phyloP scores from a whole-genome alignment of 2,797 vertebrate genomes.

The Rhabdophis nuchalis region DNA sequence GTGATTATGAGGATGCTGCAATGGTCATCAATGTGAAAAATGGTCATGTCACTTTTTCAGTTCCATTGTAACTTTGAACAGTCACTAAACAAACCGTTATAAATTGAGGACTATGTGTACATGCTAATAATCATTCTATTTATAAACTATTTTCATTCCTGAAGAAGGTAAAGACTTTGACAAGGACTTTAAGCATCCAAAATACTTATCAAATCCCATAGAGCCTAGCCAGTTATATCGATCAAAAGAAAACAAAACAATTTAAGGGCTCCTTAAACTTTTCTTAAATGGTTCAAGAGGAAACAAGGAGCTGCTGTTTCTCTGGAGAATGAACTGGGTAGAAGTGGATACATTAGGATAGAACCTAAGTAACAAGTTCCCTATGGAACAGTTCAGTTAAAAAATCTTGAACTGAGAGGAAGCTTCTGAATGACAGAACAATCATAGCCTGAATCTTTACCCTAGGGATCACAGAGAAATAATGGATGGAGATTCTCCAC shows the following conservation, averaged over 20 bases:
- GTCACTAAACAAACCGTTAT: neutral
- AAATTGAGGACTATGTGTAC: neutral
- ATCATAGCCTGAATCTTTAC: neutral
- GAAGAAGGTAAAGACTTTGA: neutral
- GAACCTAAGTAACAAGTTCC: neutral
- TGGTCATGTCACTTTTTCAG: neutral
- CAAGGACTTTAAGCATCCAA: neutral
- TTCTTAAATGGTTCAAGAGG: neutral
- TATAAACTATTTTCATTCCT: neutral
- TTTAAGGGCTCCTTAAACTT: neutral
- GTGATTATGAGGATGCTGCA: neutral
- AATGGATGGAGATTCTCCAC: neutral
- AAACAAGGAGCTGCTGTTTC: neutral
- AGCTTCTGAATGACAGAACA: neutral
- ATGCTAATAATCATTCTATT: neutral
- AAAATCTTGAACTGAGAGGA: neutral
- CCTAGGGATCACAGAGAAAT: neutral
- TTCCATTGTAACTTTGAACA: rapidly evolving
- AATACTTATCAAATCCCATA: neutral
- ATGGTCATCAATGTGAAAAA: neutral
- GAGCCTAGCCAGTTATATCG: neutral
- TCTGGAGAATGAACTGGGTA: neutral
- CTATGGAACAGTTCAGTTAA: neutral
- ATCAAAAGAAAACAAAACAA: neutral
- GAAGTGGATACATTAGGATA: neutral